phyloP scores from a whole-genome alignment of 2,888 invertebrate species.

The Pollenia angustigena region DNA sequence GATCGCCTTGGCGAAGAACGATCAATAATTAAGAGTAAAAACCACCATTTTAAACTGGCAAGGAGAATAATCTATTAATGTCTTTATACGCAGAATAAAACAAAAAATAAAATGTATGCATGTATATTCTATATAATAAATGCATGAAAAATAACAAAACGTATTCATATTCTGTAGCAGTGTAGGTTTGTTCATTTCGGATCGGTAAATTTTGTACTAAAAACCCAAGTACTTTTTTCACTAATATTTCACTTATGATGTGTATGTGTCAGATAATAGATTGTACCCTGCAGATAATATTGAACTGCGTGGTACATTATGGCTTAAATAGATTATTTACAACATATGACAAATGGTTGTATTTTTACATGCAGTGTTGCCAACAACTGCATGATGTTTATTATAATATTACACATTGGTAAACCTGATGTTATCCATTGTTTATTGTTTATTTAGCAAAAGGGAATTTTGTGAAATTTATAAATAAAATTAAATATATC shows the following conservation, averaged over 20 bases:
- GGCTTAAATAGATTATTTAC: too few relatives aligned
- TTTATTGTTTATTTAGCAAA: too few relatives aligned
- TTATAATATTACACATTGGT: too few relatives aligned
- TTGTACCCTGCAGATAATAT: neutral
- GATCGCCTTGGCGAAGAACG: conserved; percentile 41
- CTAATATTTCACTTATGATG: conserved; percentile 4
- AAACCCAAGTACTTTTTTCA: conserved; percentile 31
- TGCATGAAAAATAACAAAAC: neutral
- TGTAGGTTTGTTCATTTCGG: neutral
- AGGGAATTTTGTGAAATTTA: too few relatives aligned
- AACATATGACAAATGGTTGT: too few relatives aligned
- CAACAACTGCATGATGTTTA: too few relatives aligned
- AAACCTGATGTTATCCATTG: too few relatives aligned
- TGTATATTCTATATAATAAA: neutral
- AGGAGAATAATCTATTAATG: conserved; percentile 35
- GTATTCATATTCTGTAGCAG: neutral
- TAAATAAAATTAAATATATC: too few relatives aligned
- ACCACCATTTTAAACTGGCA: conserved; percentile 66
- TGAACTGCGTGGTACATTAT: too few relatives aligned
- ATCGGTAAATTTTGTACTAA: neutral
- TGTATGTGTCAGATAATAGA: neutral
- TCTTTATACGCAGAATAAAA: neutral
- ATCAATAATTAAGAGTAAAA: conserved; percentile 39
- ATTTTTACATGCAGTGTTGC: too few relatives aligned
- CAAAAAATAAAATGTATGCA: conserved; percentile 12